Evolutionary conservation across 2,888 invertebrate species (phyloP).

Genomic region (Lobophora halterata): DNA sequence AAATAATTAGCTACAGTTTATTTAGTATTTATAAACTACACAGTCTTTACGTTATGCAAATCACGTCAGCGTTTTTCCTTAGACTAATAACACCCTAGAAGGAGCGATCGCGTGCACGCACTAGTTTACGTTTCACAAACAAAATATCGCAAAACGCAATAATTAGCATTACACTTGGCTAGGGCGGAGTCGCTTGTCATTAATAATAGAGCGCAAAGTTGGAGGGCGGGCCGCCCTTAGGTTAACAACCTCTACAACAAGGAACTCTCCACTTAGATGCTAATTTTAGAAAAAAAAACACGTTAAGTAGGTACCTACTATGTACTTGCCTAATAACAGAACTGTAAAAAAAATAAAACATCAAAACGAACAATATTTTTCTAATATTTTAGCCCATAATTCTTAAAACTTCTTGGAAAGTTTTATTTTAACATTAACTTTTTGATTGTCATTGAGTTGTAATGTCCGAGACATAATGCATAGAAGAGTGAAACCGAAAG

Average conservation of each 20-base stretch:
- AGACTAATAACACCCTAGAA: constrained; percentile 39
- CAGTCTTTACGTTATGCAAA: constrained; percentile 52
- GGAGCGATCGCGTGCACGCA: constrained; percentile 43
- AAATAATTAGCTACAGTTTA: too few species aligned
- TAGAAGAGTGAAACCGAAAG: too few species aligned
- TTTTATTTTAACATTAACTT: too few species aligned
- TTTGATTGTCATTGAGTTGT: too few species aligned
- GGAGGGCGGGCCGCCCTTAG: constrained; percentile 70
- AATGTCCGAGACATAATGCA: too few species aligned
- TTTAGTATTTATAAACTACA: constrained; percentile 14
- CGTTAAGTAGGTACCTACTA: constrained; percentile 4
- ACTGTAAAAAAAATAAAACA: constrained; percentile 3
- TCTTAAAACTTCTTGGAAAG: too few species aligned
- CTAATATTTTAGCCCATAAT: too few species aligned
- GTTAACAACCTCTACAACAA: constrained; percentile 74
- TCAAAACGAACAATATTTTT: too few species aligned
- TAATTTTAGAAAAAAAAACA: too few species aligned
- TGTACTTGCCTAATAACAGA: constrained; percentile 37
- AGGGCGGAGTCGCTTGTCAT: constrained; percentile 70
- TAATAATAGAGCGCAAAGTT: constrained; percentile 76
- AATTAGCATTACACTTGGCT: constrained; percentile 72
- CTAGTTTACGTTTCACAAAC: constrained; percentile 55
- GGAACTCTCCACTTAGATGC: constrained; percentile 54
- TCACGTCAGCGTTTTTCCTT: constrained; percentile 52
- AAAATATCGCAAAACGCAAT: constrained; percentile 70